Conservation (phyloP, 2,113 vertebrate genomes). For the Scomber scombrus region DNA sequence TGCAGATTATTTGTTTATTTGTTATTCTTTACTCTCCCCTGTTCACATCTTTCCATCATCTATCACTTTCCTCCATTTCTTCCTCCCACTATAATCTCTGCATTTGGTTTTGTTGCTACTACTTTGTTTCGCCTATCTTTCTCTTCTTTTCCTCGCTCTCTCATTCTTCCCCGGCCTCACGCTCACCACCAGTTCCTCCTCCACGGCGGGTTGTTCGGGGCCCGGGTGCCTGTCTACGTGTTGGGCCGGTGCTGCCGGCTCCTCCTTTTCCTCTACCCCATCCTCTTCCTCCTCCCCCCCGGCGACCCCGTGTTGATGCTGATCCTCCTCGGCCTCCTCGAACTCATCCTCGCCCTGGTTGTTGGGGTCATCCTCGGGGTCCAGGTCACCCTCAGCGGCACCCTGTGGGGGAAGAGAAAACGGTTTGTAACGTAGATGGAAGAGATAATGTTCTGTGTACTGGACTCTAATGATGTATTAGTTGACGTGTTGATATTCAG, state of each 20-base stretch:
- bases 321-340: conserved; percentile 94
- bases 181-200: conserved; percentile 93
- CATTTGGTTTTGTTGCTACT: too few relatives aligned
- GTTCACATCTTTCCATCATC: too few relatives aligned
- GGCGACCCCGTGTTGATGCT: conserved; percentile 84
- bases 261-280: conserved; percentile 78
- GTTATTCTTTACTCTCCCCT: too few relatives aligned
- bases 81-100: too few relatives aligned
- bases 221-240: conserved; percentile 74
- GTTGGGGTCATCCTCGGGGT: conserved; percentile 97
- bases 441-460: too few relatives aligned
- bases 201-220: conserved; percentile 83
- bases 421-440: too few relatives aligned
- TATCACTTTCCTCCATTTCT: too few relatives aligned
- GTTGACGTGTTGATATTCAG: conserved; percentile 37
- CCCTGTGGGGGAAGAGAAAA: conserved; percentile 76
- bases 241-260: conserved; percentile 54
- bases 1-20: background rate
- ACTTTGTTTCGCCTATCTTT: background rate
- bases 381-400: conserved; percentile 87
- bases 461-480: conserved; percentile 20
- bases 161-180: background rate
- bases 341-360: conserved; percentile 99
- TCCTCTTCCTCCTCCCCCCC: conserved; percentile 81
- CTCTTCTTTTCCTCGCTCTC: too few relatives aligned